Base-by-base conservation (phyloP, 1,140 invertebrate genomes). In the Marisa cornuarietis region DNA sequence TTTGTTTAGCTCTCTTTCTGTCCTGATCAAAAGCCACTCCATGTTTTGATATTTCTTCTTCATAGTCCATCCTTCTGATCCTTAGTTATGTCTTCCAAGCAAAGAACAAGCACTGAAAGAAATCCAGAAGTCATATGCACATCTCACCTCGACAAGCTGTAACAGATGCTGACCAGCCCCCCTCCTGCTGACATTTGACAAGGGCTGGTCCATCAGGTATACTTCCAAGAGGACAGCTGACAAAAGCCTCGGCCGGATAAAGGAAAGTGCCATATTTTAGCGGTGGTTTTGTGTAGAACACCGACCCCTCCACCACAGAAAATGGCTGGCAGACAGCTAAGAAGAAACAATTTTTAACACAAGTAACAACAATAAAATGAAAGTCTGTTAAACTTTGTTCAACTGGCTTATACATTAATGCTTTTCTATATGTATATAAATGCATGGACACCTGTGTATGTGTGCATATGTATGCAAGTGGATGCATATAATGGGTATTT, bases 81-180 rank as follows among this genome's bases (percentile, higher is more conserved):
- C 31, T 42, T 42, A 42, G 31, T 42, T 42, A 42, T 42, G 1
- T 42, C 31, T 42, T 42, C 2, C 31, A 42, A 42, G 31, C 6
- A 42, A 42, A 42, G 31, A 42, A 42, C 31, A 42, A 42, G 31
- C 31, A 42, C 31, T 6, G 6, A 42, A 42, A 42, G 31, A 6
- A 42, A 42, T 42, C 6, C 31, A 42, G 31, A 42, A n/a, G n/a
- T n/a, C n/a, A n/a, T n/a, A n/a, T 58, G 4, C 54, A 58, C 54
- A 54, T 54, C 80, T 76, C 69, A 84, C 83, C 66, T 62, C 65
- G 42, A 81, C 84, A 85, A 16, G 22, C 42, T 31, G 76, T 81
- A 11, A 85, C 79, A 24, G 54, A 71, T n/a, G 79, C 72, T 54
- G 80, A 80, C 84, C 84, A 85, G 13, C 74, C 63, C n/a, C 84